Percentiles rank a stretch among this genome's conserved stretches.
phyloP scores from a whole-genome alignment of 2,888 invertebrate species.

The Patella depressa region DNA sequence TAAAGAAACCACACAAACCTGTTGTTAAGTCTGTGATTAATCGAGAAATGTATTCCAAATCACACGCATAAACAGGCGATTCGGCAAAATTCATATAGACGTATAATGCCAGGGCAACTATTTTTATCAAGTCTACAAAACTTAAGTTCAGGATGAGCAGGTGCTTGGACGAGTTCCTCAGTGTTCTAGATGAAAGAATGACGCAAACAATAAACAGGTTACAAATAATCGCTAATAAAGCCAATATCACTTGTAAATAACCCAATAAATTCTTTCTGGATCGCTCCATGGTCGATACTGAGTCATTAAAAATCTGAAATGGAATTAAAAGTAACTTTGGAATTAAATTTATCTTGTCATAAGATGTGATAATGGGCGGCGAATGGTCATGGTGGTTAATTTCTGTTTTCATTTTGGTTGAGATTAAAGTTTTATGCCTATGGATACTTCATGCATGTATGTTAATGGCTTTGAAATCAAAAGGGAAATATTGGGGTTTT shows the following conservation, averaged over 20 bases:
- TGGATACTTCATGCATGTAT: no score
- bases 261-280: background rate
- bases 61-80: background rate
- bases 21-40: background rate
- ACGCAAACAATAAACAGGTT: slow-evolving; percentile 7
- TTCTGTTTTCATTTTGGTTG: no score
- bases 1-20: background rate
- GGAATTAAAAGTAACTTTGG: no score
- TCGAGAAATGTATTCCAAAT: background rate
- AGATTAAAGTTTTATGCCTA: no score
- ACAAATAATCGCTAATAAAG: background rate
- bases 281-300: no score
- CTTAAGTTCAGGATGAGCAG: background rate
- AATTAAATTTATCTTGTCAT: no score
- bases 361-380: no score
- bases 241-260: background rate
- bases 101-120: background rate
- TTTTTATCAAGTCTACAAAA: background rate
- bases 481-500: no score
- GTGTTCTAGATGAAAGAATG: background rate
- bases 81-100: background rate
- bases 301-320: no score
- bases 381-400: no score
- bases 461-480: no score
- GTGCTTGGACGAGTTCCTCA: background rate